These are phyloP conservation scores for Stenoptilia bipunctidactyla DNA, from an alignment of 2,888 invertebrate species.

Conservation along the genomic window DNA sequence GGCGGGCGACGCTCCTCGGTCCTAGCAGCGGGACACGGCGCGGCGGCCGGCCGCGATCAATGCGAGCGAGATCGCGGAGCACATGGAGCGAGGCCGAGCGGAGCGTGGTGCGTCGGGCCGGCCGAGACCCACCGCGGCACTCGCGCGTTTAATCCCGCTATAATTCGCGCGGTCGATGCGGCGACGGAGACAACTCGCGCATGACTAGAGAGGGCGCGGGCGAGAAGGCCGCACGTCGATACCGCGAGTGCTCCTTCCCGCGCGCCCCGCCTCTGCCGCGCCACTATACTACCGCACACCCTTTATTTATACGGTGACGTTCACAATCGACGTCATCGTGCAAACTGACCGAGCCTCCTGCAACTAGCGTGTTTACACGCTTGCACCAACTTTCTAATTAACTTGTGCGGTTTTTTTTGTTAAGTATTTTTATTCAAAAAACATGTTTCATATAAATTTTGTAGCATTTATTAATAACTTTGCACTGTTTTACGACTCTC, in stretches of 20 bases:
- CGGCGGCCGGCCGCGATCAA: conserved; percentile 35
- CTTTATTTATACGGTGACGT: conserved; percentile 47
- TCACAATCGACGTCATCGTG: conserved; percentile 38
- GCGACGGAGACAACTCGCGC: conserved; percentile 41
- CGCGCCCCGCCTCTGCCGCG: conserved; percentile 25
- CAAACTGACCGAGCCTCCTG: conserved; percentile 21
- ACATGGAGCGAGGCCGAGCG: conserved; percentile 41
- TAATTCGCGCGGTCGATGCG: conserved; percentile 42
- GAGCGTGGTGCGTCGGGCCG: conserved; percentile 29
- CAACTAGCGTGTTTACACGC: conserved; percentile 7
- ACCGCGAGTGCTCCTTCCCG: conserved; percentile 31
- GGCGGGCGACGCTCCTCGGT: conserved; percentile 29
- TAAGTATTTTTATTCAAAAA: too few relatives aligned
- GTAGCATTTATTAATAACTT: too few relatives aligned
- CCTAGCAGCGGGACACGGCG: conserved; percentile 24
- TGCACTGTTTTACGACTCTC: too few relatives aligned
- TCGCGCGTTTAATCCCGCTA: conserved; percentile 46
- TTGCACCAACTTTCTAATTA: conserved; percentile 2
- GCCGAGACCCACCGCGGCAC: conserved; percentile 56
- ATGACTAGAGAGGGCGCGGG: conserved; percentile 29
- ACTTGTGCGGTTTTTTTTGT: not conserved
- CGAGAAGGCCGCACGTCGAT: conserved; percentile 14
- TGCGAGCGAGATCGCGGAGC: conserved; percentile 24
- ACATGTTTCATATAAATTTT: too few relatives aligned
- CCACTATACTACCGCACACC: conserved; percentile 23